Conservation (phyloP, 2,888 invertebrate genomes). For the Sinohyriopsis cumingii region DNA sequence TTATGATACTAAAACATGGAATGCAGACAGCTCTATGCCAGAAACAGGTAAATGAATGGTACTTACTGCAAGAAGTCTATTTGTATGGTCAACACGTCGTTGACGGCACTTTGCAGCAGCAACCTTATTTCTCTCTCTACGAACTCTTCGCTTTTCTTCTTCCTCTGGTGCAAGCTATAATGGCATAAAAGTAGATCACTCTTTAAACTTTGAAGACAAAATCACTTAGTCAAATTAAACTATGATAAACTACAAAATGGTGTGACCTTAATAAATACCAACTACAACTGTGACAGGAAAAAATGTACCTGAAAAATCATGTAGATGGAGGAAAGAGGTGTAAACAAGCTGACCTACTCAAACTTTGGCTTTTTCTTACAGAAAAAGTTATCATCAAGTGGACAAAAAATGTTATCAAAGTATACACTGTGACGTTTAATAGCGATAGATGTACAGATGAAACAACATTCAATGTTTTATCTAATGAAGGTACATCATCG, state of each 20-base stretch:
- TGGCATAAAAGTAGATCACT: constrained; percentile 1
- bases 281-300: not conserved
- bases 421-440: too few relatives aligned
- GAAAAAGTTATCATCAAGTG: too few relatives aligned
- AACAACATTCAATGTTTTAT: too few relatives aligned
- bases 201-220: constrained; percentile 66
- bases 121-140: constrained; percentile 95
- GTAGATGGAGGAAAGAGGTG: too few relatives aligned
- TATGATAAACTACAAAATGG: not conserved
- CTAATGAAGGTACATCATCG: too few relatives aligned
- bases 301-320: too few relatives aligned
- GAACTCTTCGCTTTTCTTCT: constrained; percentile 87
- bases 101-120: constrained; percentile 98
- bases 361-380: too few relatives aligned
- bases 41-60: not conserved
- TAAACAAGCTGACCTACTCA: too few relatives aligned
- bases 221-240: not conserved
- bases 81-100: constrained; percentile 95
- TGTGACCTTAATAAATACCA: not conserved
- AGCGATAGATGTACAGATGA: too few relatives aligned
- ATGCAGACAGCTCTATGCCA: too few relatives aligned
- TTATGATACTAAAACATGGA: too few relatives aligned
- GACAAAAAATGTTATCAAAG: too few relatives aligned
- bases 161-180: constrained; percentile 83
- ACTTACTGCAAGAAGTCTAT: constrained; percentile 84